Evolutionary conservation across 2,888 invertebrate species (phyloP).

Genomic region (Tipula vernalis): DNA sequence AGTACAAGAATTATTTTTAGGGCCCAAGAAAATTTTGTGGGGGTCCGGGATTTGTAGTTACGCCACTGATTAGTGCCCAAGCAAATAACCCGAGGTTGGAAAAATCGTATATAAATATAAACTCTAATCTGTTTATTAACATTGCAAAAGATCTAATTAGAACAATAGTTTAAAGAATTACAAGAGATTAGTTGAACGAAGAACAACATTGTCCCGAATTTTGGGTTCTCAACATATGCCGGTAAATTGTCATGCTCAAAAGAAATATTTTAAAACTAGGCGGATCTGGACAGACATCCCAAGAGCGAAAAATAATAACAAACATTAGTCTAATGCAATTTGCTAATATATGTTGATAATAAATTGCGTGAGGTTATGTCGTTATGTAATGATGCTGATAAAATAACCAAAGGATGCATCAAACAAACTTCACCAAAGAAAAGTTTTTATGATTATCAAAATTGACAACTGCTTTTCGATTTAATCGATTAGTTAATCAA

Average conservation of each 20-base stretch:
- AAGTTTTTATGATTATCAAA: neutral
- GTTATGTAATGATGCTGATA: neutral
- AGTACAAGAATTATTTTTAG: no score
- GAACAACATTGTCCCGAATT: neutral
- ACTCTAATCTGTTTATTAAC: no score
- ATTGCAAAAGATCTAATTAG: no score
- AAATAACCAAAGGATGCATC: neutral
- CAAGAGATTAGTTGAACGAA: no score
- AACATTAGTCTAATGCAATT: neutral
- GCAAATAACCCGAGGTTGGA: no score
- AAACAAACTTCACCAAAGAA: no score
- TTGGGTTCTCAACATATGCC: neutral
- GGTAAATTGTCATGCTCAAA: neutral
- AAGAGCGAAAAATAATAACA: neutral
- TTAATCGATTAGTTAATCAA: neutral
- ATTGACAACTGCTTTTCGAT: neutral
- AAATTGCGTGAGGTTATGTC: neutral
- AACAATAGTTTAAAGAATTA: no score
- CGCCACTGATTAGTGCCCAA: no score
- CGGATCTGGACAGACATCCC: neutral
- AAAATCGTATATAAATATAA: no score
- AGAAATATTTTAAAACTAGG: neutral
- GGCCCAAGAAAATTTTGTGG: no score
- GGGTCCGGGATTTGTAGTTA: no score
- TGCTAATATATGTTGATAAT: neutral